These are phyloP conservation scores for Platalea minor DNA, from an alignment of 2,797 vertebrate genomes.

Conservation along the genomic window DNA sequence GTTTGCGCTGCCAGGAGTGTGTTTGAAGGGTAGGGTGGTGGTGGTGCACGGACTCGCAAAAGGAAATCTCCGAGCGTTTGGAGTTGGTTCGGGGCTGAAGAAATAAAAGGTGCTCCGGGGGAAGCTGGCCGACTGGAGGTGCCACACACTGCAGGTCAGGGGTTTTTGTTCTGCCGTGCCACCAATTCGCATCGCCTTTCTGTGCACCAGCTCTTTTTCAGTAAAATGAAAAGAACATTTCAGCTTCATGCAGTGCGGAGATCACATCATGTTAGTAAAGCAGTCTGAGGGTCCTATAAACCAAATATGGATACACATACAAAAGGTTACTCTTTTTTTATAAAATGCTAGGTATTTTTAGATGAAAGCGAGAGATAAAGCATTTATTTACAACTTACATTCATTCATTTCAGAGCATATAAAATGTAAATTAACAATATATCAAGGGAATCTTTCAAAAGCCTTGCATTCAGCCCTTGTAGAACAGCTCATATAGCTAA, in stretches of 20 bases:
- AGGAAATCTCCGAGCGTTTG: not conserved
- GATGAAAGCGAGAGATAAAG: not conserved
- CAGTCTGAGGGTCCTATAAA: not conserved
- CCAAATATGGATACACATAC: not conserved
- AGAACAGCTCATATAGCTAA: not conserved
- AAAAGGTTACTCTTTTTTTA: not conserved
- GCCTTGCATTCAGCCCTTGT: not conserved
- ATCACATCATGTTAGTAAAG: not conserved
- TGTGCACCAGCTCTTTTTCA: not conserved
- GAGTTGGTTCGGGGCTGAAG: not conserved
- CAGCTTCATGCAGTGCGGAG: not conserved
- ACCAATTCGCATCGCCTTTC: not conserved
- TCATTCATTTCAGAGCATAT: not conserved
- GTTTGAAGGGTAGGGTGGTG: not conserved
- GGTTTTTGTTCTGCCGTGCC: not conserved
- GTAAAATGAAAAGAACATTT: not conserved
- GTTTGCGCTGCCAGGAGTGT: not conserved
- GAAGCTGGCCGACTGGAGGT: not conserved
- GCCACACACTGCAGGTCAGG: not conserved
- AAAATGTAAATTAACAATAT: not conserved
- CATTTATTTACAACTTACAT: not conserved
- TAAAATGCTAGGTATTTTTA: not conserved
- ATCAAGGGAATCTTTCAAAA: not conserved
- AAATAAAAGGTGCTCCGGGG: too few species aligned
- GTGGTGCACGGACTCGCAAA: not conserved